Conservation (phyloP, 1,140 invertebrate genomes). For the Zaprionus taronus region DNA sequence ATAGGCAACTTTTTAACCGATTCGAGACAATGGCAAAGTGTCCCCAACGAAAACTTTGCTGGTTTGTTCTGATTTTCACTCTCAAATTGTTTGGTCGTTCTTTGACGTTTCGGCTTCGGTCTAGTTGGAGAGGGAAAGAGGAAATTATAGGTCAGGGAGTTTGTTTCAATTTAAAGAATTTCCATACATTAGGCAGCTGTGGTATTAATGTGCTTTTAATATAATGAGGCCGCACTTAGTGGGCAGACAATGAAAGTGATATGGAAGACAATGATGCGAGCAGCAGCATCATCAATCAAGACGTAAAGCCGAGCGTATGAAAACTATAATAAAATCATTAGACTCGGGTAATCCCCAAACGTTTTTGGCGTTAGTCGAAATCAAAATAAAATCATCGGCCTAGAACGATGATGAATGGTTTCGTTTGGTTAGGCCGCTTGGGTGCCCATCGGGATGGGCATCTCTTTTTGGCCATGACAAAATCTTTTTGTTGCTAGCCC, state of each 20-base stretch:
- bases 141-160: conserved; percentile 1
- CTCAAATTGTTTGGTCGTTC: conserved; percentile 40
- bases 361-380: conserved; percentile 62
- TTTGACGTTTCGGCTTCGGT: conserved; percentile 39
- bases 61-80: conserved; percentile 40
- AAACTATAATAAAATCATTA: conserved; percentile 82
- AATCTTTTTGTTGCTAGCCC: conserved; percentile 66
- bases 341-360: conserved; percentile 71
- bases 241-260: conserved; percentile 30
- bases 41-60: conserved; percentile 35
- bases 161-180: conserved; percentile 37
- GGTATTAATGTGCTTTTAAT: conserved; percentile 47
- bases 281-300: conserved; percentile 67
- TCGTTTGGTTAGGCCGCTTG: conserved; percentile 35
- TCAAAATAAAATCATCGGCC: conserved; percentile 80
- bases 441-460: conserved; percentile 29
- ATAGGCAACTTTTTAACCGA: background rate
- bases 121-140: background rate
- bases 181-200: conserved; percentile 26
- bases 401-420: conserved; percentile 77
- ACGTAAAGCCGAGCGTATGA: conserved; percentile 43
- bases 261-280: conserved; percentile 28
- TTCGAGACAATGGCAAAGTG: conserved; percentile 43
- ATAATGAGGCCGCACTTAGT: conserved; percentile 54
- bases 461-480: conserved; percentile 57